Conservation (phyloP, 2,797 vertebrate genomes). For the Lepidocolaptes lacrymiger region DNA sequence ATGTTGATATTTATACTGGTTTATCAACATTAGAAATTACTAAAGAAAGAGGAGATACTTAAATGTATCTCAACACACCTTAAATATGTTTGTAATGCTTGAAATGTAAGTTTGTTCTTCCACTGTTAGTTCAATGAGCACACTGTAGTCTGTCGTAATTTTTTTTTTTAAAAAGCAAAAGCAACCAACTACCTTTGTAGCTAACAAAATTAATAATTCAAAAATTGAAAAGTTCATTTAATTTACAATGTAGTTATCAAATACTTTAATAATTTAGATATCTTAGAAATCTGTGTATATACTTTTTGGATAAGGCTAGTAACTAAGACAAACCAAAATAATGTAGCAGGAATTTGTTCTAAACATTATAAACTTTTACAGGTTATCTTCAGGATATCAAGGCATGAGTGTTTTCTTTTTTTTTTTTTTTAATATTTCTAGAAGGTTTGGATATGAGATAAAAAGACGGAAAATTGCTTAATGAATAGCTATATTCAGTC, state of each 20-base stretch:
- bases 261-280: not conserved
- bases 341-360: not conserved
- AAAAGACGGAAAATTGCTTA: not conserved
- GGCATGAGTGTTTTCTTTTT: rapidly evolving
- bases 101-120: not conserved
- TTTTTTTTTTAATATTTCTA: not conserved
- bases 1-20: not conserved
- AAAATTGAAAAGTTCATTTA: not conserved
- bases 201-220: not conserved
- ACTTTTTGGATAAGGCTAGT: not conserved
- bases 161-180: not conserved
- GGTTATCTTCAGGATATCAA: not conserved
- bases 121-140: not conserved
- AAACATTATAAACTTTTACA: not conserved
- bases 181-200: not conserved
- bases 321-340: not conserved
- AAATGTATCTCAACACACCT: not conserved
- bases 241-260: not conserved
- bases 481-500: not conserved
- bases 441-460: not conserved
- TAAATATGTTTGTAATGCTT: not conserved
- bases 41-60: not conserved
- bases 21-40: not conserved
- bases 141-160: not conserved
- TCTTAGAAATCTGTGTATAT: not conserved